A percentile compares a stretch with the other conserved stretches of the same genome.
Evolutionary conservation across 2,113 vertebrate species (phyloP).

Genomic region (Apus apus): DNA sequence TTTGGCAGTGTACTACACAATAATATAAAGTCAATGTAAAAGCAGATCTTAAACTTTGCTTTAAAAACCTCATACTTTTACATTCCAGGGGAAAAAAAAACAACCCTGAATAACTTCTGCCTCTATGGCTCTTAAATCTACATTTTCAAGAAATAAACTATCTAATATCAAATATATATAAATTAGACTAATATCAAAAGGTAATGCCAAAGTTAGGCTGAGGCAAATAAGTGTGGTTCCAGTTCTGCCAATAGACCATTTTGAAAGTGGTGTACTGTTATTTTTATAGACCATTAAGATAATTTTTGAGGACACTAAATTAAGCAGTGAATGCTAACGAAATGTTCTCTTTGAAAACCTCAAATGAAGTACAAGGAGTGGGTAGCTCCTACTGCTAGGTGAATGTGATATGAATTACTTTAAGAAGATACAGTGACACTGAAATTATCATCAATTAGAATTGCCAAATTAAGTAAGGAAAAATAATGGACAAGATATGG

Average conservation of each 20-base stretch:
- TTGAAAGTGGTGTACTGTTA: background rate
- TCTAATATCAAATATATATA: background rate
- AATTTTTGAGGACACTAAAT: constrained; percentile 3
- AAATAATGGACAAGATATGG: constrained; percentile 52
- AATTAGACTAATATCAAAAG: background rate
- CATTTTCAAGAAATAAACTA: constrained; percentile 4
- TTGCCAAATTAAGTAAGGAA: constrained; percentile 55
- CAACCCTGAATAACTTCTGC: background rate
- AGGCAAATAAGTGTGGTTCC: background rate
- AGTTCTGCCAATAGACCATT: background rate
- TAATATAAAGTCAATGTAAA: background rate
- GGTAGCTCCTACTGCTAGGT: background rate
- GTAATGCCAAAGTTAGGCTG: background rate
- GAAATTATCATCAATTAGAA: constrained; percentile 41
- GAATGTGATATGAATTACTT: constrained; percentile 30
- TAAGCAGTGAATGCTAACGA: constrained; percentile 35
- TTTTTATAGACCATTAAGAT: constrained; percentile 24
- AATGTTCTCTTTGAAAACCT: constrained; percentile 36
- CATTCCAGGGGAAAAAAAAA: background rate
- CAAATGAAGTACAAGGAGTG: constrained; percentile 30
- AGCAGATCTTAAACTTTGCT: background rate
- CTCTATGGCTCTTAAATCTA: background rate
- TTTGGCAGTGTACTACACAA: background rate
- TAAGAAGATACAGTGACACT: constrained; percentile 39
- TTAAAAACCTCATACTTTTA: background rate